Base-by-base conservation (phyloP, 2,113 vertebrate genomes). In the Numida meleagris region DNA sequence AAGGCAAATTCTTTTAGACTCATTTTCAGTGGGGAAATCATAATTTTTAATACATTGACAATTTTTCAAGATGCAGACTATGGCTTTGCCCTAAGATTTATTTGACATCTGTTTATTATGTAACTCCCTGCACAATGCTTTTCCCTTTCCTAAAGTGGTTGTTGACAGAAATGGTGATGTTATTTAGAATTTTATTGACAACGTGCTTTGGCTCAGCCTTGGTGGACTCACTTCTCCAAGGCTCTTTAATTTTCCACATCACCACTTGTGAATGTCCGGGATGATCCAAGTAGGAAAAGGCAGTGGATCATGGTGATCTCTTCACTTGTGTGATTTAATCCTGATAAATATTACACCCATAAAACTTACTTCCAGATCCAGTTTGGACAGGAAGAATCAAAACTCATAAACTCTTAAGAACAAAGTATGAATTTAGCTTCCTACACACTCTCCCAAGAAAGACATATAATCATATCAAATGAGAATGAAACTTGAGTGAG, bases 351-450 rank as follows among this genome's bases (percentile, higher is more conserved):
- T 65, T 40, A 78, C 11, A 67, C 62, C 12, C 48, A 51, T 27
- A 42, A 12, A 73, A n/a, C 29, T 84, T 84, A n/a, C 29, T 84
- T 84, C 50, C 13, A 17, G 61, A 88, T 27, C 21, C 12, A 78
- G 33, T 89, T 86, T 90, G 43, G 73, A 40, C 31, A 84, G 34
- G 31, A 86, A 51, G 14, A 43, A 66, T 78, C 36, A 92, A 90
- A 95, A 45, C 11, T 8, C n/a, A 61, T 42, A 73, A 95, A 75
- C 31, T 68, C 8, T 88, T 80, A 17, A 67, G 42, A 91, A 80
- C 43, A 38, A 66, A 71, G 38, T 80, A 85, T 38, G 6, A 63
- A 48, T 88, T 63, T 34, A 21, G 16, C 36, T 71, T 74, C 38
- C 25, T 59, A 45, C 9, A 43, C 7, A 58, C 10, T 68, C 31